phyloP scores from a whole-genome alignment of 2,888 invertebrate species.

The Diarsia mendica region DNA sequence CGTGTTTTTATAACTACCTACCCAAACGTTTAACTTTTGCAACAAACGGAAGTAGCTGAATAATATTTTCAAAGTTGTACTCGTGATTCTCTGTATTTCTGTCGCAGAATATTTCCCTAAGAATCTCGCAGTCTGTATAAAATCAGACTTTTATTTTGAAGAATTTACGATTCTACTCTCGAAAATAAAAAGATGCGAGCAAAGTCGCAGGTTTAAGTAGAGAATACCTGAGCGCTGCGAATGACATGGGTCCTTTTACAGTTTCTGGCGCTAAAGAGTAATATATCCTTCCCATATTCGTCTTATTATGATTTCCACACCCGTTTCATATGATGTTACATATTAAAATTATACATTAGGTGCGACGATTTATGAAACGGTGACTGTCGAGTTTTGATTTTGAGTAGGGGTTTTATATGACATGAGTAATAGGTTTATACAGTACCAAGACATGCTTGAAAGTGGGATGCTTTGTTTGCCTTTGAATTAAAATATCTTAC shows the following conservation, averaged over 20 bases:
- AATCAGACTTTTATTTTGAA: slow-evolving; percentile 43
- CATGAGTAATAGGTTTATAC: slow-evolving; percentile 46
- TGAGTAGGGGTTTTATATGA: slow-evolving; percentile 47
- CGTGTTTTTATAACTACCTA: background rate
- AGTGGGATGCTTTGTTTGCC: slow-evolving; percentile 30
- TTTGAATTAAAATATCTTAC: slow-evolving; percentile 15
- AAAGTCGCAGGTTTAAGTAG: slow-evolving; percentile 30
- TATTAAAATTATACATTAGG: slow-evolving; percentile 60
- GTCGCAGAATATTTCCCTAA: slow-evolving; percentile 7
- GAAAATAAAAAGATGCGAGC: slow-evolving; percentile 37
- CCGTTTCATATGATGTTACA: slow-evolving; percentile 57
- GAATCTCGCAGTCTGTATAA: slow-evolving; percentile 31
- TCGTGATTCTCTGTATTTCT: background rate
- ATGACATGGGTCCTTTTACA: slow-evolving; percentile 69
- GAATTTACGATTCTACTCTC: slow-evolving; percentile 38
- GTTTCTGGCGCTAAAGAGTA: slow-evolving; percentile 48
- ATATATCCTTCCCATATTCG: slow-evolving; percentile 63
- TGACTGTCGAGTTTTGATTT: slow-evolving; percentile 53
- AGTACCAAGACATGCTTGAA: slow-evolving; percentile 13
- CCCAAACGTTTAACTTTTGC: background rate
- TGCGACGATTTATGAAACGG: slow-evolving; percentile 58
- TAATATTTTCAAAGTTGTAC: slow-evolving; percentile 10
- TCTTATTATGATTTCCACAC: slow-evolving; percentile 66
- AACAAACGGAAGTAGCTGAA: background rate
- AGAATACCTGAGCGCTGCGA: slow-evolving; percentile 49